Evolutionary conservation across 2,797 vertebrate species (phyloP).

Genomic region (Percopsis omiscomaycus): DNA sequence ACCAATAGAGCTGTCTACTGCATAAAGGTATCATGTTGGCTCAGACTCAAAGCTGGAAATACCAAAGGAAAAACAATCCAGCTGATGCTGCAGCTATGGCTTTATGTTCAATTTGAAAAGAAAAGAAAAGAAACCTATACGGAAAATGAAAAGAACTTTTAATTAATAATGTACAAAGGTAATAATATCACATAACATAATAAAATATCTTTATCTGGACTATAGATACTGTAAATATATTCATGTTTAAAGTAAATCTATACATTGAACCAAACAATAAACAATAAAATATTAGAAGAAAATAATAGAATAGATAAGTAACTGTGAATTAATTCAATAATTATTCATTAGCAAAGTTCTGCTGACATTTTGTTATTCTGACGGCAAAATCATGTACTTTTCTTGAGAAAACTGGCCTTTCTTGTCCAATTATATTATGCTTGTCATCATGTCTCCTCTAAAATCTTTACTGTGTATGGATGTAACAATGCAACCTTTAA

Average conservation of each 20-base stretch:
- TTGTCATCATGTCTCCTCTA: constrained; percentile 13
- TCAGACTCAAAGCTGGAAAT: constrained; percentile 7
- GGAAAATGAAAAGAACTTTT: too few species aligned
- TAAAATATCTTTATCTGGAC: not conserved
- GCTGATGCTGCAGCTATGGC: not conserved
- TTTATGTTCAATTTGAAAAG: not conserved
- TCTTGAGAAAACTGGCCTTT: constrained; percentile 19
- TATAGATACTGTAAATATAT: not conserved
- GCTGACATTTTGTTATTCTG: too few species aligned
- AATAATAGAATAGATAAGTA: too few species aligned
- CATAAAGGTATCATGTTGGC: constrained; percentile 17
- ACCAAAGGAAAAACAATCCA: constrained; percentile 7
- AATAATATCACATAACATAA: not conserved
- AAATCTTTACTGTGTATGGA: constrained; percentile 39
- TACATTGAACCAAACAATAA: too few species aligned
- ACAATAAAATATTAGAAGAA: too few species aligned
- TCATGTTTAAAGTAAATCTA: too few species aligned
- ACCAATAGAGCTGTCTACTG: constrained; percentile 9
- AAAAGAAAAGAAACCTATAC: not conserved
- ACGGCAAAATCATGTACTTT: constrained; percentile 7
- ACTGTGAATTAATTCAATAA: too few species aligned
- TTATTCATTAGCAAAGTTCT: too few species aligned
- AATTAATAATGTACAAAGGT: not conserved
- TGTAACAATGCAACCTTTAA: constrained; percentile 40
- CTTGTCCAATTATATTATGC: constrained; percentile 33